Conservation (phyloP, 1,140 invertebrate genomes). For the Bombus soroeensis region DNA sequence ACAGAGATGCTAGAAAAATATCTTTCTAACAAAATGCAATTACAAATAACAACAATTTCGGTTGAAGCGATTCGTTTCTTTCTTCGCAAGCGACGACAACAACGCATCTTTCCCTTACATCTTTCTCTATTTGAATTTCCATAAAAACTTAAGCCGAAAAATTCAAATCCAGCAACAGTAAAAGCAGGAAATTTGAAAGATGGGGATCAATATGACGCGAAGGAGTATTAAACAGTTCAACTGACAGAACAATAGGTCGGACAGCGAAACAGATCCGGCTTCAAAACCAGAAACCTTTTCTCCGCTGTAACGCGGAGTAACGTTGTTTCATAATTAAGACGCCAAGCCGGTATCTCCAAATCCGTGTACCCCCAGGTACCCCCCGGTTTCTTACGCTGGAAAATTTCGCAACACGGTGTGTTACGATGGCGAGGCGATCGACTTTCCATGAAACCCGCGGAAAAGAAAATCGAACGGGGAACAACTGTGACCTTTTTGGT, state of each 20-base stretch:
- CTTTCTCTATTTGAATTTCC: too few species aligned
- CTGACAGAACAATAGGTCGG: constrained; percentile 15
- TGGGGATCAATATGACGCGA: neutral
- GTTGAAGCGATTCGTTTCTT: too few species aligned
- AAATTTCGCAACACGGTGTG: constrained; percentile 22
- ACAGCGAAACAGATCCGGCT: constrained; percentile 2
- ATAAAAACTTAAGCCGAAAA: neutral
- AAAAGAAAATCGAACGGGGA: constrained; percentile 22
- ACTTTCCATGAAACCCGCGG: constrained; percentile 32
- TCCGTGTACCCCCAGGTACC: constrained; percentile 2
- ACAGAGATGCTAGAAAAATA: too few species aligned
- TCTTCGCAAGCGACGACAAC: too few species aligned
- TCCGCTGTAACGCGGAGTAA: neutral
- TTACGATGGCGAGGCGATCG: neutral
- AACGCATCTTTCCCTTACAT: too few species aligned
- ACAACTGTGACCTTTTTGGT: constrained; percentile 58
- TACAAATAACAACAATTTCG: too few species aligned
- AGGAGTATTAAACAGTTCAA: neutral
- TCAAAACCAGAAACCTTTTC: neutral
- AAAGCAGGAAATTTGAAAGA: neutral
- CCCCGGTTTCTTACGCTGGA: neutral
- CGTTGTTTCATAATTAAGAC: constrained; percentile 43
- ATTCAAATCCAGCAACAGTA: neutral
- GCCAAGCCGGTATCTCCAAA: constrained; percentile 16
- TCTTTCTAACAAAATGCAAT: too few species aligned